Evolutionary conservation across 35 echinoderm and acorn worm genomes (phyloP).

Genomic region (Ophiothrix spiculata): DNA sequence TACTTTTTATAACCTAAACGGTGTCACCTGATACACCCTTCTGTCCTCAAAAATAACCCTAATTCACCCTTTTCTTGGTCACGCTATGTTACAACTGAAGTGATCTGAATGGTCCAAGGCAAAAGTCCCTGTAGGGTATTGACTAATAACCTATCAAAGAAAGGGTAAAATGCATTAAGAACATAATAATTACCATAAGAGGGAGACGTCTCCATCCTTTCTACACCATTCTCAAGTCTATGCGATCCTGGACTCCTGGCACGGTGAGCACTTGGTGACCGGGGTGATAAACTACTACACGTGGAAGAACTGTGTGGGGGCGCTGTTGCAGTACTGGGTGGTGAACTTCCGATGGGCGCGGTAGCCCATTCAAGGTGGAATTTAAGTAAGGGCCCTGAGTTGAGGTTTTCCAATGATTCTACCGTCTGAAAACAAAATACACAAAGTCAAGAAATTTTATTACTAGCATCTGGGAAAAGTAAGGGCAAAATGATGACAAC

Average conservation of each 20-base stretch:
- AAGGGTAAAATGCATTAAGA: too few species aligned
- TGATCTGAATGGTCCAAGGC: too few species aligned
- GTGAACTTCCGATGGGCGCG: neutral
- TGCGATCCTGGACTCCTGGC: neutral
- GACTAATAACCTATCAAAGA: too few species aligned
- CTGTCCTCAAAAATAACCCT: too few species aligned
- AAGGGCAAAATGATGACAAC: too few species aligned
- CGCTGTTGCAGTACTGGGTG: conserved; percentile 19
- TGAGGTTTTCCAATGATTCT: conserved; percentile 49
- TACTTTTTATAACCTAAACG: too few species aligned
- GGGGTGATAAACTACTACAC: conserved; percentile 3
- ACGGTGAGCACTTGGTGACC: neutral
- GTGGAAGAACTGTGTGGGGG: conserved; percentile 5
- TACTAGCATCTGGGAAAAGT: too few species aligned
- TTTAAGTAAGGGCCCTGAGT: conserved; percentile 44
- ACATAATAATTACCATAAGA: neutral
- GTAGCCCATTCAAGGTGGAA: conserved; percentile 57
- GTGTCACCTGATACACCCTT: too few species aligned
- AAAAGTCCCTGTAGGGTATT: too few species aligned
- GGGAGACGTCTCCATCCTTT: neutral
- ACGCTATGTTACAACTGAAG: too few species aligned
- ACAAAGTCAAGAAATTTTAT: neutral
- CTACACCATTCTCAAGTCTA: conserved; percentile 11
- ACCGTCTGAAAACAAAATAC: conserved; percentile 31
- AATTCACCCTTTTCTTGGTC: too few species aligned